Evolutionary conservation across 1,140 invertebrate species (phyloP), one percentile per base, ranked within the genome.

Genomic region (Coenobita brevimanus): DNA sequence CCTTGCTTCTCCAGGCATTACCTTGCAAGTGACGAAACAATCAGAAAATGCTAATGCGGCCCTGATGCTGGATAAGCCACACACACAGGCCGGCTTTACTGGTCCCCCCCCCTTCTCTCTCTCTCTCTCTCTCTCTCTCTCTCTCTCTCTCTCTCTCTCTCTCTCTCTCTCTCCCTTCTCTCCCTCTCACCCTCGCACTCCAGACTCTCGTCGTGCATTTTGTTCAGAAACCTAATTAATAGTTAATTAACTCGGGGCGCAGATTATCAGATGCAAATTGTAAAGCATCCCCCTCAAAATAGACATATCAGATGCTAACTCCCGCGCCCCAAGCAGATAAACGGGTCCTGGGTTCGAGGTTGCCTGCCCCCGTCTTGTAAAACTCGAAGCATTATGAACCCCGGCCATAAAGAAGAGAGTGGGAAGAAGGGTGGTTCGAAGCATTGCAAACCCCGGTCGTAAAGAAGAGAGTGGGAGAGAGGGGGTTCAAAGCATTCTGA

Each of bases 1-100:
- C 71, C 57, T 43, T 67, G 83, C 83, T 86, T 79, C 75, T 75
- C 71, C 30, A 33, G 75, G 83, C 38, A 86, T 79, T 86, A 79
- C 83, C 71, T 86, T 75, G 75, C 73, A 75, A 86, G 83, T 86
- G 83, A 86, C 83, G 83, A 86, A 86, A 86, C 83, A 86, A 86
- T 86, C 83, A 86, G 83, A 86, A 86, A 86, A 86, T 86, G 83
- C 83, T 86, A 86, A 86, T 86, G 83, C 69, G 8, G 69, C 64
- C 73, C 83, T n/a, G 83, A 86, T 86, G 79, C 83, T 79, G 79
- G 83, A 86, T 86, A 86, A 86, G 79, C 83, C 75, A 86, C 83
- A 86, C 71, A 67, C 67, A n/a, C n/a, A n/a, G n/a, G n/a, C n/a
- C n/a, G n/a, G n/a, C n/a, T n/a, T n/a, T n/a, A n/a, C n/a, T n/a